Conservation (phyloP, 2,797 vertebrate species). For the Diplodus puntazzo region DNA sequence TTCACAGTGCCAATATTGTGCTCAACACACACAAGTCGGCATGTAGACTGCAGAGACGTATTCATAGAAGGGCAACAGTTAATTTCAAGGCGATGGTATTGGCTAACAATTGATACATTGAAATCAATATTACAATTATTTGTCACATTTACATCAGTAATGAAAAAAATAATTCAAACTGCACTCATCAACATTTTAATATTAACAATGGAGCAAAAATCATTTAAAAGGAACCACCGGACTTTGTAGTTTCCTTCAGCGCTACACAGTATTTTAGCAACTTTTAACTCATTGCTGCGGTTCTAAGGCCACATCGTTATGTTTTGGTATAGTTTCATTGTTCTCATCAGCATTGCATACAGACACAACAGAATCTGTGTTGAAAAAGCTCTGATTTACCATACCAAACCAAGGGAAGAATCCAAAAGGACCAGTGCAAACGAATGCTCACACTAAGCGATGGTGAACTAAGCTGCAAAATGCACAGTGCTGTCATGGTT, state of each 20-base stretch:
- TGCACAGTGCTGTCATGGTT: too few species aligned
- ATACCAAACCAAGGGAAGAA: too few species aligned
- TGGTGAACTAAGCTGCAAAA: too few species aligned
- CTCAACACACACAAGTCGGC: constrained; percentile 21
- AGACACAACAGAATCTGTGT: neutral
- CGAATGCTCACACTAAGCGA: too few species aligned
- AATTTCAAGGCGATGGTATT: neutral
- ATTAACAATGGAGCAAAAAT: neutral
- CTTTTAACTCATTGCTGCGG: neutral
- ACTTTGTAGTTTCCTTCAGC: neutral
- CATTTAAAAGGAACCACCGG: neutral
- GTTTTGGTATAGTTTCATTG: neutral
- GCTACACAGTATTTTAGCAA: neutral
- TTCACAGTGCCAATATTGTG: constrained; percentile 52
- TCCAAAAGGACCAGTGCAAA: too few species aligned
- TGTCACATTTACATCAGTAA: constrained; percentile 4
- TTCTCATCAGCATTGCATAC: neutral
- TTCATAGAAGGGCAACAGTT: constrained; percentile 13
- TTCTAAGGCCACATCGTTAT: neutral
- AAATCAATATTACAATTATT: constrained; percentile 9
- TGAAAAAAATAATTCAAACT: neutral
- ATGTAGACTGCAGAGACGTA: neutral
- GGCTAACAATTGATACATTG: neutral
- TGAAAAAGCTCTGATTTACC: too few species aligned
- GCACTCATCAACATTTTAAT: neutral